phyloP scores from a whole-genome alignment of 2,888 invertebrate species.

The Nemapogon koenigi region DNA sequence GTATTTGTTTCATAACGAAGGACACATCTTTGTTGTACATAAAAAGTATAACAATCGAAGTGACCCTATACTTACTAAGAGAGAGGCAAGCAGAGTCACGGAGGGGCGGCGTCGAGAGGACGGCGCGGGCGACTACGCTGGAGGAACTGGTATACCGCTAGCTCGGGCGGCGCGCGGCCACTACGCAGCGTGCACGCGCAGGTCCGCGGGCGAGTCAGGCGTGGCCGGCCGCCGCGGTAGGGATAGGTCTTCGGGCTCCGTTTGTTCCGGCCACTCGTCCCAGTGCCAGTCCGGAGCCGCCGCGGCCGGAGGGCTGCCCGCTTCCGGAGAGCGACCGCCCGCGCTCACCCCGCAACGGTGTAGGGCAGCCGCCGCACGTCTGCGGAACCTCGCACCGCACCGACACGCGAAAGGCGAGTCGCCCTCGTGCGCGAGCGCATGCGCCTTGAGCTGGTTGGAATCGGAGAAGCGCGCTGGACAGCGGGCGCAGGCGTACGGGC shows the following conservation, averaged over 20 bases:
- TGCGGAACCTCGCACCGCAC: constrained; percentile 80
- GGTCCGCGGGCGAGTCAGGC: constrained; percentile 57
- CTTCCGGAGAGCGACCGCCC: constrained; percentile 32
- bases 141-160: constrained; percentile 78
- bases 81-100: constrained; percentile 5
- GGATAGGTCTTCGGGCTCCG: constrained; percentile 90
- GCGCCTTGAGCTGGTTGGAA: constrained; percentile 91
- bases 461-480: constrained; percentile 90
- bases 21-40: constrained; percentile 17
- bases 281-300: constrained; percentile 48
- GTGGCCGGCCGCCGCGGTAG: constrained; percentile 65
- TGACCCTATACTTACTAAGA: constrained; percentile 20
- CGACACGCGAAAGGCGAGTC: constrained; percentile 89
- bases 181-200: constrained; percentile 58
- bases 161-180: constrained; percentile 17
- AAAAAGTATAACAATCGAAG: too few species aligned
- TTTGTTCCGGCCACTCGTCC: constrained; percentile 78
- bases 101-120: constrained; percentile 10
- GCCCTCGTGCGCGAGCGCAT: constrained; percentile 86
- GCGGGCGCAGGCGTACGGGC: constrained; percentile 86
- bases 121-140: constrained; percentile 45
- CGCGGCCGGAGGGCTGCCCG: constrained; percentile 54
- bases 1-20: neutral
- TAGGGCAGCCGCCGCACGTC: constrained; percentile 87
- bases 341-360: constrained; percentile 74